Conservation (phyloP, 2,888 invertebrate species). For the Polymixis lichenea region DNA sequence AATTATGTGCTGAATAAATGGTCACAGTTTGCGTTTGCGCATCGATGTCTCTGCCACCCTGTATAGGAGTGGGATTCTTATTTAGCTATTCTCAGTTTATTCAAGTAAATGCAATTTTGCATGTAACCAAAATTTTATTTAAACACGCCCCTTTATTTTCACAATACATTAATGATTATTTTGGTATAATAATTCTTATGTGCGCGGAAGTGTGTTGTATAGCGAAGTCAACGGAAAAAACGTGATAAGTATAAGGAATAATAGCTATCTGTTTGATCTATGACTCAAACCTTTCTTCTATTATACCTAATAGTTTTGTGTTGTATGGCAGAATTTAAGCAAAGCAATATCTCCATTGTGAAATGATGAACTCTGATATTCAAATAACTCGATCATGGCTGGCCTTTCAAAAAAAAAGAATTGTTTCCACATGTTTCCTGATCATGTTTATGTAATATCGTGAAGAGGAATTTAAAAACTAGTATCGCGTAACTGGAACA, state of each 20-base stretch:
- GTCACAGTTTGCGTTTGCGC: no score
- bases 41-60: no score
- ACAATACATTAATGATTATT: background rate
- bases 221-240: background rate
- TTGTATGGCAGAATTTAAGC: conserved; percentile 34
- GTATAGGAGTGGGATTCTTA: background rate
- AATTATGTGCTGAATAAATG: no score
- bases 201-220: background rate
- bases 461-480: conserved; percentile 47
- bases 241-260: conserved; percentile 13
- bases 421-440: conserved; percentile 56
- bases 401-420: conserved; percentile 49
- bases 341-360: conserved; percentile 40
- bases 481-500: conserved; percentile 61
- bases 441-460: conserved; percentile 50
- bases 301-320: conserved; percentile 14
- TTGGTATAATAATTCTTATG: background rate
- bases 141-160: conserved; percentile 1
- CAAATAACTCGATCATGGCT: conserved; percentile 37
- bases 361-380: conserved; percentile 43
- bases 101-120: background rate
- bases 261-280: conserved; percentile 14
- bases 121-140: no score
- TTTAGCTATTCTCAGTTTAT: background rate
- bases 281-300: conserved; percentile 27